Conservation (phyloP, 2,113 vertebrate genomes). For the Corynorhinus townsendii region DNA sequence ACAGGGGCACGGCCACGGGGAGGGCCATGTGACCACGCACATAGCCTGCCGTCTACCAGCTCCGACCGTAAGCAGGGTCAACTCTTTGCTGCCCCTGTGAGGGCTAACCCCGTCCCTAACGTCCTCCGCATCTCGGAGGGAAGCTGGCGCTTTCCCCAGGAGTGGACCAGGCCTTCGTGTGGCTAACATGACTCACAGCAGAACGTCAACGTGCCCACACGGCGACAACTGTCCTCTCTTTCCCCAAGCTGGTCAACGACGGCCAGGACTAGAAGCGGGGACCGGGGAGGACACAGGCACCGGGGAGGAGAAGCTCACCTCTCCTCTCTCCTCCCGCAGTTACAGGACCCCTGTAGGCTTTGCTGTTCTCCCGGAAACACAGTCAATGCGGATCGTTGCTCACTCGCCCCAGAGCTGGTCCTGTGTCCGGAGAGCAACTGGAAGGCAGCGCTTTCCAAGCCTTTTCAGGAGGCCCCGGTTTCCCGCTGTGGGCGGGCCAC, state of each 20-base stretch:
- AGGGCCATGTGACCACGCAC: neutral
- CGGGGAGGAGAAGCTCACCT: no score
- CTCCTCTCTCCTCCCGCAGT: no score
- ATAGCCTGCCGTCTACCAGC: neutral
- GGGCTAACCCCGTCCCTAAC: neutral
- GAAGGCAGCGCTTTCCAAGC: neutral
- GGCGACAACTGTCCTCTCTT: neutral
- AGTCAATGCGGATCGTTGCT: neutral
- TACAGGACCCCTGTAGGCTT: neutral
- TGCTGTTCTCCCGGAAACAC: neutral
- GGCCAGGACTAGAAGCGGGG: no score
- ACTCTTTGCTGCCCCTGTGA: neutral
- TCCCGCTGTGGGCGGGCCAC: no score
- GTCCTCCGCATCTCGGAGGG: neutral
- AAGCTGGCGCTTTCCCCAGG: neutral
- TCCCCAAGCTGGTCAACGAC: neutral
- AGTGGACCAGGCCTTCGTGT: neutral
- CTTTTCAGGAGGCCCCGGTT: neutral
- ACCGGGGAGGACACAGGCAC: no score
- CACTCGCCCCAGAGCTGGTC: neutral
- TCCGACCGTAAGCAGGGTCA: neutral
- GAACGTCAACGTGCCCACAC: fast-evolving
- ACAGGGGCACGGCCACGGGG: neutral
- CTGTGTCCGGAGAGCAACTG: neutral
- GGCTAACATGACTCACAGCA: neutral